Percentiles rank a stretch among this genome's conserved stretches.
phyloP scores from a whole-genome alignment of 2,888 invertebrate species.

The Yponomeuta plumbellus region DNA sequence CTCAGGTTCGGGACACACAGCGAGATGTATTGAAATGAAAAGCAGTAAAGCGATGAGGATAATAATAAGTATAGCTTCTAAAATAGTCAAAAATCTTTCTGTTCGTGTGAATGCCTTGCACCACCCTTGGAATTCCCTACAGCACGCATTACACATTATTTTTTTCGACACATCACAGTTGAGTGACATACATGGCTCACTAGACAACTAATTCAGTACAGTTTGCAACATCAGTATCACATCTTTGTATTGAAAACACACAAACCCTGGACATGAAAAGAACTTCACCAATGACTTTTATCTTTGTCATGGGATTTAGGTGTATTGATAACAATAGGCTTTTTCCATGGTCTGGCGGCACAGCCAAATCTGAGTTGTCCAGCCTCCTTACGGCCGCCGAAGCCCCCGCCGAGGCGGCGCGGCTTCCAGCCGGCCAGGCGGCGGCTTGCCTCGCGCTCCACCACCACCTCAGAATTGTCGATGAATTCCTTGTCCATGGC shows the following conservation, averaged over 20 bases:
- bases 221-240: conserved; percentile 19
- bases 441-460: conserved; percentile 85
- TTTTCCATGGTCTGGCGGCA: conserved; percentile 84
- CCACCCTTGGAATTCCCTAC: conserved; percentile 53
- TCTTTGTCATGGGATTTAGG: neutral
- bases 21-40: conserved; percentile 50
- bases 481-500: conserved; percentile 77
- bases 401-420: conserved; percentile 89
- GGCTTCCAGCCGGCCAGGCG: conserved; percentile 88
- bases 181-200: conserved; percentile 31
- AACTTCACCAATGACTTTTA: too few species aligned
- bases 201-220: conserved; percentile 32
- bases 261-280: too few species aligned
- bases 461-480: conserved; percentile 81
- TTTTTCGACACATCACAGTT: neutral
- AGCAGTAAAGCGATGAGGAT: conserved; percentile 41
- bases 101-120: conserved; percentile 53
- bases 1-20: conserved; percentile 32
- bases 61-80: conserved; percentile 43
- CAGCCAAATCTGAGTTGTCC: conserved; percentile 93
- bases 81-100: conserved; percentile 40
- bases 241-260: too few species aligned
- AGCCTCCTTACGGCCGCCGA: conserved; percentile 90
- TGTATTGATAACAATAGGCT: conserved; percentile 63
- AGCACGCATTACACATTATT: conserved; percentile 54